A percentile compares a stretch with the other conserved stretches of the same genome.
These are phyloP conservation scores for Tachypleus tridentatus DNA, from an alignment of 1,140 invertebrate species.

Conservation along the genomic window DNA sequence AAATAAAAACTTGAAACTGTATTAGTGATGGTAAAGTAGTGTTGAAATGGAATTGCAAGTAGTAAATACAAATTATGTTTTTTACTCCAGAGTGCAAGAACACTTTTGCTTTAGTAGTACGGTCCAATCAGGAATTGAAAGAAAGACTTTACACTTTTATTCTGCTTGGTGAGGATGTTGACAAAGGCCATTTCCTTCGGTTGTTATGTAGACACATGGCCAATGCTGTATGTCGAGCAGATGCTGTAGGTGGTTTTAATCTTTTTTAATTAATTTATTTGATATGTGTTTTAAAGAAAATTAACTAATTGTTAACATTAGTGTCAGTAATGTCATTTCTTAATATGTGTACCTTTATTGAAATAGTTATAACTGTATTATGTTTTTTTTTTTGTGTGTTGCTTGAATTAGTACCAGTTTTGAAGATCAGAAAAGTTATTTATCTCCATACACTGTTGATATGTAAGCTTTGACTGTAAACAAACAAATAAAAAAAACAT, in stretches of 20 bases:
- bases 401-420: too few relatives aligned
- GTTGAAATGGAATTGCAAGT: not conserved
- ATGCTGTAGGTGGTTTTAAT: constrained; percentile 31
- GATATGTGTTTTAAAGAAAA: too few relatives aligned
- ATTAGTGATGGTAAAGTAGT: not conserved
- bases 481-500: too few relatives aligned
- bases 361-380: too few relatives aligned
- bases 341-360: constrained; percentile 22
- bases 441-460: too few relatives aligned
- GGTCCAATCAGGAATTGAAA: constrained; percentile 64
- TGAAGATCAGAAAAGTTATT: too few relatives aligned
- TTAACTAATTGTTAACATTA: too few relatives aligned
- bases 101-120: constrained; percentile 73
- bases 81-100: constrained; percentile 60
- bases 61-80: constrained; percentile 16
- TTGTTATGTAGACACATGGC: constrained; percentile 68
- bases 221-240: constrained; percentile 37
- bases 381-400: too few relatives aligned
- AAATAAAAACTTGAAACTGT: not conserved
- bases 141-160: constrained; percentile 79
- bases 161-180: constrained; percentile 60
- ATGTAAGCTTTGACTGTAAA: too few relatives aligned
- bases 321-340: constrained; percentile 6
- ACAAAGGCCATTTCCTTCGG: constrained; percentile 65
- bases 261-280: too few relatives aligned